A percentile compares a stretch with the other conserved stretches of the same genome.
Conservation (phyloP, 2,113 vertebrate genomes). For the Fukomys damarensis region DNA sequence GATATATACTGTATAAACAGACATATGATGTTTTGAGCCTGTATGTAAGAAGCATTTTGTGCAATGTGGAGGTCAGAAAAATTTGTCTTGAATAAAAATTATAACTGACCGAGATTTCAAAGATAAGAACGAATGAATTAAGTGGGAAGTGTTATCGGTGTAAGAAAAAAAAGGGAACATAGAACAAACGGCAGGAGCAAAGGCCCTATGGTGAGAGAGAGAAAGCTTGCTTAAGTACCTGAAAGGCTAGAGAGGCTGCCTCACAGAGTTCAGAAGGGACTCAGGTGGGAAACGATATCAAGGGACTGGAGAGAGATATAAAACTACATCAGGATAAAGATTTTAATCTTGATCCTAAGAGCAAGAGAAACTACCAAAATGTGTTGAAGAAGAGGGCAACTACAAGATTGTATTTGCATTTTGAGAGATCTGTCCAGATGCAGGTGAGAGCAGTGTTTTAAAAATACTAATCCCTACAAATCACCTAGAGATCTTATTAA, state of each 20-base stretch:
- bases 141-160: not conserved
- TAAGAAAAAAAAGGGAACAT: not conserved
- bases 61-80: not conserved
- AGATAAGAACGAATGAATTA: not conserved
- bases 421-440: not conserved
- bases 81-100: not conserved
- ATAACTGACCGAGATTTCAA: not conserved
- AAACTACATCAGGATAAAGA: not conserved
- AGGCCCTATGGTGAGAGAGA: not conserved
- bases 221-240: fast-evolving
- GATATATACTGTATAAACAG: not conserved
- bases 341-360: not conserved
- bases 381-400: not conserved
- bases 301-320: not conserved
- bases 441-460: not conserved
- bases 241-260: not conserved
- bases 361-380: not conserved
- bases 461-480: not conserved
- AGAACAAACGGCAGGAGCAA: not conserved
- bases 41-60: not conserved
- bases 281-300: not conserved
- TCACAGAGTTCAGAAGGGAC: not conserved
- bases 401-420: not conserved
- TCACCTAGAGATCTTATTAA: not conserved
- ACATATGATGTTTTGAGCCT: not conserved